Base-by-base conservation (phyloP, 2,113 vertebrate species). In the Nannobrachium achirus region DNA sequence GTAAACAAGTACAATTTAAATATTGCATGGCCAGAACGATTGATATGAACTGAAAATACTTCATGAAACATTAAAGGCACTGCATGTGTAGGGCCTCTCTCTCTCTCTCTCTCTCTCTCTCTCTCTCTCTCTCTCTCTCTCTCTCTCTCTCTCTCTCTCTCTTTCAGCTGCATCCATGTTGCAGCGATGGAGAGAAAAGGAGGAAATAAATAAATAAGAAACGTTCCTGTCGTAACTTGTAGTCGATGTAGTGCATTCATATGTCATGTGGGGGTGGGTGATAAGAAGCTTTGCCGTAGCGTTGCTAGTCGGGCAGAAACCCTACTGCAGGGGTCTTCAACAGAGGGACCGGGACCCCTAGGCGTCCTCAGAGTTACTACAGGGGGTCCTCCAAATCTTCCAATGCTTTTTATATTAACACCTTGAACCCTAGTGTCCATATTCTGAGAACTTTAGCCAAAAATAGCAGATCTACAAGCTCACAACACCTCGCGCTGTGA, bases 1-100 rank as follows among this genome's bases (percentile, higher is more conserved):
- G 80, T 76, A 86, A 86, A 89, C 84, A 86, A 79, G 82, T 67
- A 65, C 56, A 72, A 79, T 76, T 75, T 86, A 45, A 88, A 90
- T 87, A 86, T 87, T 86, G 85, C 49, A 88, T 83, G 56, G 2
- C 55, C 4, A 33, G 63, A 62, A 78, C 49, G 86, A 87, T 84
- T 86, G 81, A 89, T 87, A 82, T 50, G 78, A 86, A 75, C 69
- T 84, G 79, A 89, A 86, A 82, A 76, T 71, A 16, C 59, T 72
- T 69, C 48, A 84, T 86, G 72, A 88, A 86, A 88, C 71, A 79
- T 88, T 89, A 71, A 88, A 78, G 68, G 57, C 6, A 4, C 66
- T 38, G 71, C 73, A n/a, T n/a, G n/a, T n/a, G 77, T 83, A 76
- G 69, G 66, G 50, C 75, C 68, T 67, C 50, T 41, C n/a, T 8